Evolutionary conservation across 35 echinoderm and acorn worm species (phyloP), one percentile per base, ranked within the genome.

Genomic region (Nesometra sesokonis): DNA sequence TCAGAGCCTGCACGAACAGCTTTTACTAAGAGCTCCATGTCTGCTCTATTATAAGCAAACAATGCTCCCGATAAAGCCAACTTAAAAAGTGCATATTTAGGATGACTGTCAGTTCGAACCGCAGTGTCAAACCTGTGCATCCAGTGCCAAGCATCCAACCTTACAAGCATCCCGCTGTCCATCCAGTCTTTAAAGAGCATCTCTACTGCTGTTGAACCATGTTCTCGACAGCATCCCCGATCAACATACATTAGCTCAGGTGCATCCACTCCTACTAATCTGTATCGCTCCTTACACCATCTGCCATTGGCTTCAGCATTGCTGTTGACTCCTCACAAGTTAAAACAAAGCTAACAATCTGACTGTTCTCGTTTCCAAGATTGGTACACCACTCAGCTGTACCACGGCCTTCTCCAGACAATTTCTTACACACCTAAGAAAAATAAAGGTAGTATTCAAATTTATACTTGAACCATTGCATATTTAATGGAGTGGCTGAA

Each of bases 371-470:
- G 46, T 88, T 88, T 4, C 87, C 87, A 39, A 89, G 35, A 79
- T 85, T 90, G 0, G 89, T 90, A 39, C 82, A 90, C 82, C 82
- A 90, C 46, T 90, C 89, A 46, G 82, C 82, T 39, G 89, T 90
- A 17, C 89, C 82, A 0, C 77, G 82, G 0, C 89, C 76, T 78
- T 82, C 89, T 30, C 89, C 89, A 38, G 89, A 77, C 0, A 90
- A 77, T 43, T 90, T 85, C 35, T 90, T 90, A 76, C 89, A 90
- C 34, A 90, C 78, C 89, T 88, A 13, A 5, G 19, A 81, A 85
- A 57, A 85, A 29, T 77, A 17, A 79, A 17, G 37, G 79, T 13
- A 15, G 4, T 43, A 43, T 4, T 43, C 15, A 15, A 15, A 43
- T 43, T 43, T 43, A 43, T n/a, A n/a, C n/a, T n/a, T n/a, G n/a